These are phyloP conservation scores for Myrmophylax atrothorax DNA, from an alignment of 2,113 vertebrate species.

Conservation along the genomic window DNA sequence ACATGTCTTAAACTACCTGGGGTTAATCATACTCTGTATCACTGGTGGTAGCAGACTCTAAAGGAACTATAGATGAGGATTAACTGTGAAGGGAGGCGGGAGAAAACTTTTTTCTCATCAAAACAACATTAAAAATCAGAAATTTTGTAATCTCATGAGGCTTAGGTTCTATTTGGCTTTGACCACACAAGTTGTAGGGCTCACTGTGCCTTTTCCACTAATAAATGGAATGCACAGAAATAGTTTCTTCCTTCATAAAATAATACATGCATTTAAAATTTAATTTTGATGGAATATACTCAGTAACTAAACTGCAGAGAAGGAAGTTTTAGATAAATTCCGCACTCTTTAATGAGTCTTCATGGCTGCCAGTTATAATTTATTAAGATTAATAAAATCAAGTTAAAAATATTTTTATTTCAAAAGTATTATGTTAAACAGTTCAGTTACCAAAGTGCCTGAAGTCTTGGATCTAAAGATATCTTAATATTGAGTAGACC, in stretches of 20 bases:
- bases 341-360: not conserved
- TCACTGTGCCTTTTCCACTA: not conserved
- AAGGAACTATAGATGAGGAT: not conserved
- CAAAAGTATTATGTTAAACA: not conserved
- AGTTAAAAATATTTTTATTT: not conserved
- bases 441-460: not conserved
- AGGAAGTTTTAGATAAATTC: not conserved
- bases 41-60: not conserved
- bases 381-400: not conserved
- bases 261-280: not conserved
- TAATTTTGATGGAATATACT: not conserved
- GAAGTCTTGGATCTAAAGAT: not conserved
- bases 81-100: not conserved
- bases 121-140: not conserved
- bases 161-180: not conserved
- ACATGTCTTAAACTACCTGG: not conserved
- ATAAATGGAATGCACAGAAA: not conserved
- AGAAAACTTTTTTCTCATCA: not conserved
- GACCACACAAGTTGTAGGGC: not conserved
- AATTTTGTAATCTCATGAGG: not conserved
- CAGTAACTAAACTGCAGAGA: not conserved
- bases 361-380: not conserved
- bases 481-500: accelerated
- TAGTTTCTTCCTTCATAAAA: not conserved
- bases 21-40: not conserved